A percentile compares a stretch with the other conserved stretches of the same genome.
These are phyloP conservation scores for Drosophila baimaii DNA, from an alignment of 1,140 invertebrate species.

Conservation along the genomic window DNA sequence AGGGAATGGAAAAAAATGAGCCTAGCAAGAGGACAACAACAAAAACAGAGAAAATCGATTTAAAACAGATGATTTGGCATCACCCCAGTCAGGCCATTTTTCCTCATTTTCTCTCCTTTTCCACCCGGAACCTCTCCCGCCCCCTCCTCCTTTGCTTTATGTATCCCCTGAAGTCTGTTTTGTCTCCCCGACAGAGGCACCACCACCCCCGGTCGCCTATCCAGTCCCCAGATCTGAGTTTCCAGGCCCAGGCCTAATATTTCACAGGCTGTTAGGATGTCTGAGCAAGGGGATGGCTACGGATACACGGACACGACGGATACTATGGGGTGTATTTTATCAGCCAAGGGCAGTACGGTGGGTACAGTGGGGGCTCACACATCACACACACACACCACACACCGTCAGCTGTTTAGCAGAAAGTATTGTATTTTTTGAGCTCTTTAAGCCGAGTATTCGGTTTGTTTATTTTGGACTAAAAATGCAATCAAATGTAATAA, in stretches of 20 bases:
- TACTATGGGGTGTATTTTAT: slow-evolving; percentile 15
- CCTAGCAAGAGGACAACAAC: slow-evolving; percentile 30
- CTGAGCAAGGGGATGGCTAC: slow-evolving; percentile 15
- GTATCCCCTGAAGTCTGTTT: slow-evolving; percentile 54
- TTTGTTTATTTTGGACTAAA: background rate
- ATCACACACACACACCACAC: background rate
- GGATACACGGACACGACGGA: background rate
- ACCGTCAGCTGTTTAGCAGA: slow-evolving; percentile 8
- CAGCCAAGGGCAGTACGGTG: slow-evolving; percentile 37
- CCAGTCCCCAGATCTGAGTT: slow-evolving; percentile 13
- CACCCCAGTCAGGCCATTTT: slow-evolving; percentile 37
- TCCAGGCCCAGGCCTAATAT: slow-evolving; percentile 42
- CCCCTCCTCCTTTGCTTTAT: slow-evolving; percentile 17
- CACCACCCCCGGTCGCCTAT: slow-evolving; percentile 1
- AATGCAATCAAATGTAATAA: slow-evolving; percentile 19
- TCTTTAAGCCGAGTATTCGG: background rate
- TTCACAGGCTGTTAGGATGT: slow-evolving; percentile 56
- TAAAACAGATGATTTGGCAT: slow-evolving; percentile 81
- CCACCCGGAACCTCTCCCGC: background rate
- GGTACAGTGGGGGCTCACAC: background rate
- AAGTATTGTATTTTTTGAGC: slow-evolving; percentile 6
- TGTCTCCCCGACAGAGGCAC: slow-evolving; percentile 19
- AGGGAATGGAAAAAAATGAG: slow-evolving; percentile 6
- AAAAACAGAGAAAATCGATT: slow-evolving; percentile 74
- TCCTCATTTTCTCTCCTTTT: slow-evolving; percentile 6